Conservation (phyloP, 2,797 vertebrate genomes). For the Sebastes cheni region DNA sequence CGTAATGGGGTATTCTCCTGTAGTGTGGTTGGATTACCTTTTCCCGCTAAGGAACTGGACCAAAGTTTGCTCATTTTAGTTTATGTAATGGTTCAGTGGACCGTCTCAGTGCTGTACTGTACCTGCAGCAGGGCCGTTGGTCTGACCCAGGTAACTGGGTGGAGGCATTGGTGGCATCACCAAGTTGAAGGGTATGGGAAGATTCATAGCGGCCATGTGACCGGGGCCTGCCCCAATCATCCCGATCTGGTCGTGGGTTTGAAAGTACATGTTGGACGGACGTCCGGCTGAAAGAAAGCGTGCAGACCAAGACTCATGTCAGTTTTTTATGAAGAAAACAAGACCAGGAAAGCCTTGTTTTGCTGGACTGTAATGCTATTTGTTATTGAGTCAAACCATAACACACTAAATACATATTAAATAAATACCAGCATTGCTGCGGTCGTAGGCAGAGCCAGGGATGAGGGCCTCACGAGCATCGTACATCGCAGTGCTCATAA, state of each 20-base stretch:
- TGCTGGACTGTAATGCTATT: neutral
- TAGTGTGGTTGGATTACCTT: neutral
- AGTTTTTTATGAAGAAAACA: neutral
- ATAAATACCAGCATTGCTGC: slow-evolving; percentile 89
- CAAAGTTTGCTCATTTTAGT: neutral
- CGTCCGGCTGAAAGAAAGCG: slow-evolving; percentile 80
- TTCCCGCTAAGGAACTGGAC: neutral
- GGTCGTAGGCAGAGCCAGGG: slow-evolving; percentile 96
- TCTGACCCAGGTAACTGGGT: slow-evolving; percentile 92
- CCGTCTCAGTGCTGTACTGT: neutral
- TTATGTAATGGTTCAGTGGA: neutral
- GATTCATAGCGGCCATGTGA: slow-evolving; percentile 95
- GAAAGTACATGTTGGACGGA: slow-evolving; percentile 98
- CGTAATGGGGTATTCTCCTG: neutral
- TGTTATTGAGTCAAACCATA: neutral
- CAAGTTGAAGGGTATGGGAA: slow-evolving; percentile 97
- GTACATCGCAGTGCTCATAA: slow-evolving; percentile 99
- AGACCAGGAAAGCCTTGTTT: neutral
- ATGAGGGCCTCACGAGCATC: slow-evolving; percentile 98
- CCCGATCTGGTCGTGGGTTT: slow-evolving; percentile 98
- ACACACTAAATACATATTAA: neutral
- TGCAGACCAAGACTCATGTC: neutral
- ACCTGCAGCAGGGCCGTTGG: slow-evolving; percentile 94
- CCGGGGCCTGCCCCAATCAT: slow-evolving; percentile 96
- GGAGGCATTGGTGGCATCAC: slow-evolving; percentile 99